A percentile compares a stretch with the other conserved stretches of the same genome.
These are phyloP conservation scores for Drosophila atripex DNA, from an alignment of 2,888 invertebrate species.

Conservation along the genomic window DNA sequence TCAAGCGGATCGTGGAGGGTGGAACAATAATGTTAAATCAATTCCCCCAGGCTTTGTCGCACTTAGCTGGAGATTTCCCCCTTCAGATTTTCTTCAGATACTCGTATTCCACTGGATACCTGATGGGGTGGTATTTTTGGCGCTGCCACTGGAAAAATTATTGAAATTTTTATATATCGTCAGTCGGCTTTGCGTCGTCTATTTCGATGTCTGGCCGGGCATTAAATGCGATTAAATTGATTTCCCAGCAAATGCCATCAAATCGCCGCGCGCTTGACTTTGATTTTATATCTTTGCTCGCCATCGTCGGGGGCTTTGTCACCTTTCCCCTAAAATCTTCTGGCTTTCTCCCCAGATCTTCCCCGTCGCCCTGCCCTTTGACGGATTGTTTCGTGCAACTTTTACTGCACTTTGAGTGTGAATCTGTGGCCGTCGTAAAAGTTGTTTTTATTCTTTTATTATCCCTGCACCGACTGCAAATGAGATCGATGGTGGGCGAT, in stretches of 20 bases:
- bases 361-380: conserved; percentile 32
- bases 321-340: conserved; percentile 36
- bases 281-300: conserved; percentile 65
- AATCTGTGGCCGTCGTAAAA: conserved; percentile 69
- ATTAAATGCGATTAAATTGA: conserved; percentile 79
- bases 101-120: background rate
- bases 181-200: conserved; percentile 28
- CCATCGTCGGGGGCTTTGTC: conserved; percentile 45
- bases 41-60: conserved; percentile 65
- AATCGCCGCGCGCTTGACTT: conserved; percentile 60
- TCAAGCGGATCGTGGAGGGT: conserved; percentile 14
- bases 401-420: conserved; percentile 71
- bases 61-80: conserved; percentile 61
- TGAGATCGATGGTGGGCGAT: background rate
- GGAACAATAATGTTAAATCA: conserved; percentile 67
- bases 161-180: conserved; percentile 73
- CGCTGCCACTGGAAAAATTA: conserved; percentile 56
- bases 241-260: conserved; percentile 71
- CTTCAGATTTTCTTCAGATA: conserved; percentile 18
- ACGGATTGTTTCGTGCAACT: conserved; percentile 68
- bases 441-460: conserved; percentile 73
- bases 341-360: background rate
- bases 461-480: conserved; percentile 55
- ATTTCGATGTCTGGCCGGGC: conserved; percentile 56
- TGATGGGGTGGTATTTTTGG: conserved; percentile 62